Conservation (phyloP, 2,797 vertebrate genomes). For the Danio jaintianensis region DNA sequence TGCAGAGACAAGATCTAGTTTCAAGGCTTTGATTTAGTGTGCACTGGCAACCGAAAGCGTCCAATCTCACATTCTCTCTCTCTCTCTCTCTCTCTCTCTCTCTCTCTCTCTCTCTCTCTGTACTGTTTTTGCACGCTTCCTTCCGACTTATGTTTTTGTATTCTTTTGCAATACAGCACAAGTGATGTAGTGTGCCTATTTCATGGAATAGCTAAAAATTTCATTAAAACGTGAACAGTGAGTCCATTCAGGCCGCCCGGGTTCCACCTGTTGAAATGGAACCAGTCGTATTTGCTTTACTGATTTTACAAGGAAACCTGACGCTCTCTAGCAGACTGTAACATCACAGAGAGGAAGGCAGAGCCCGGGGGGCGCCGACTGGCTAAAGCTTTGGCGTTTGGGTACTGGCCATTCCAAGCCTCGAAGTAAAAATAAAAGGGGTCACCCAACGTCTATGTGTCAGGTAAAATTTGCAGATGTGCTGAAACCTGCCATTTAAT, state of each 20-base stretch:
- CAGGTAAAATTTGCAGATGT: conserved; percentile 7
- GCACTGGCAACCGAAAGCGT: conserved; percentile 2
- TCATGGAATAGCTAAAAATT: conserved; percentile 71
- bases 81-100: conserved; percentile 62
- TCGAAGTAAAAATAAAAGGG: conserved; percentile 38
- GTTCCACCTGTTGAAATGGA: conserved; percentile 82
- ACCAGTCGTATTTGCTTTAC: conserved; percentile 76
- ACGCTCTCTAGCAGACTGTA: conserved; percentile 67
- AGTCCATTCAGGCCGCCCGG: conserved; percentile 76
- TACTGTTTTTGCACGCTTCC: conserved; percentile 57
- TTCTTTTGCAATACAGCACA: conserved; percentile 58
- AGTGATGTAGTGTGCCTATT: conserved; percentile 66
- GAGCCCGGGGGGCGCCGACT: conserved; percentile 52
- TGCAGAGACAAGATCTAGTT: conserved; percentile 32
- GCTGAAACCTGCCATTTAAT: conserved; percentile 15
- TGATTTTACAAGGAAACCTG: conserved; percentile 82
- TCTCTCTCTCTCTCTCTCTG: conserved; percentile 60
- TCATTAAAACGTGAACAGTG: conserved; percentile 76
- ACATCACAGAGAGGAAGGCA: conserved; percentile 68
- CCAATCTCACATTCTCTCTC: conserved; percentile 59
- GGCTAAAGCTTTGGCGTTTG: conserved; percentile 55
- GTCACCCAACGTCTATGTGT: neutral
- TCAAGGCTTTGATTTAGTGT: conserved; percentile 27
- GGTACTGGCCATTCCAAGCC: conserved; percentile 49
- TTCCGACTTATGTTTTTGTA: conserved; percentile 66